Base-by-base conservation (phyloP, 2,888 invertebrate species). In the Pyrochroa serraticornis region DNA sequence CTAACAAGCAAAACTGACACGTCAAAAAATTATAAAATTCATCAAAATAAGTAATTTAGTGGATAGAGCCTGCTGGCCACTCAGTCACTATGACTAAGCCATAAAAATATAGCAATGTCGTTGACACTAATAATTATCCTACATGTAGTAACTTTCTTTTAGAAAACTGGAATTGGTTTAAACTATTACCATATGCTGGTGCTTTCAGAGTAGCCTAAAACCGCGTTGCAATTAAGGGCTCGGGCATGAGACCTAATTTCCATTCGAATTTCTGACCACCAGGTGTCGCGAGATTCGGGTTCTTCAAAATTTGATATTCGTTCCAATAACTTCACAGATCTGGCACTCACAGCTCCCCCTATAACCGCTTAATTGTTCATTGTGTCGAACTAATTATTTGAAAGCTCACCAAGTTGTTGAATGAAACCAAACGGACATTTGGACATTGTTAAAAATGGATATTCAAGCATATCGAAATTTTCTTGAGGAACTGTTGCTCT, bases 201-300 rank as follows among this genome's bases (percentile, higher is more conserved):
- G 32, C 89, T 86, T 82, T 98, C 98, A n/a, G 85, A 84, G 79
- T 98, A 98, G 0, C 95, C 97, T 36, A 98, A 82, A 42, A 98
- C 94, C 3, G 95, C 94, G 77, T 96, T 95, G 72, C 98, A 98
- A 7, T 93, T 91, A 62, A 98, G 82, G 1, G 95, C 92, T 35
- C 94, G 83, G 3, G 95, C 93, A 77, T 98, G 97, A 2, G 97
- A 95, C 0, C 96, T 85, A 54, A 98, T 90, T 83, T 98, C 98
- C 77, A 95, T 95, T 45, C 98, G 82, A 14, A 98, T 83, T 80
- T 98, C 97, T 0, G 92, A 93, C 97, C 98, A 98, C 96, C 97
- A 97, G 1, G 91, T 90, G 71, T 97, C 96, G 37, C 97, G 84
- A 2, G 92, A 90, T 74, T 95, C 95, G 9, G 93, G 92, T 77